phyloP scores from a whole-genome alignment of 2,797 vertebrate genomes.

The Silurus lanzhouensis region DNA sequence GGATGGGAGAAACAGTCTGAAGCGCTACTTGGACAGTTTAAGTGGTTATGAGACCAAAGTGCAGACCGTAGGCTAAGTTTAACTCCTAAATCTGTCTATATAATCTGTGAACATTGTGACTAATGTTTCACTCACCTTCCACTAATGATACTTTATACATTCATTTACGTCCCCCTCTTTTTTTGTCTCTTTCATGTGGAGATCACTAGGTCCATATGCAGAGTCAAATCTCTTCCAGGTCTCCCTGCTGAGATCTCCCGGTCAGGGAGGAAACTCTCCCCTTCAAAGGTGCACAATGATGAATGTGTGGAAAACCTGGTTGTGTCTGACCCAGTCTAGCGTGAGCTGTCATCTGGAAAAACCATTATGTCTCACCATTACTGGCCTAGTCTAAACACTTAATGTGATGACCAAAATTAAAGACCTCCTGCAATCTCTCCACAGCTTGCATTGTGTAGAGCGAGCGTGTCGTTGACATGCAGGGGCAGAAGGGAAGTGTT shows the following conservation, averaged over 20 bases:
- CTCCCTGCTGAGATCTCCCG: constrained; percentile 24
- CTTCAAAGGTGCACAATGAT: constrained; percentile 48
- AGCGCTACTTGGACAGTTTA: neutral
- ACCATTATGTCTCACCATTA: constrained; percentile 28
- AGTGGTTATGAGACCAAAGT: neutral
- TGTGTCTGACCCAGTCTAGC: constrained; percentile 17
- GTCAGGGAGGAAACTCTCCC: constrained; percentile 42
- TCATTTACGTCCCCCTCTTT: neutral
- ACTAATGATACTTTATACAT: neutral
- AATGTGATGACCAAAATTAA: constrained; percentile 36
- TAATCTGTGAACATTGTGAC: neutral
- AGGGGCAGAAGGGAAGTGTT: constrained; percentile 16
- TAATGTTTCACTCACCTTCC: neutral
- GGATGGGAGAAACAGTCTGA: neutral
- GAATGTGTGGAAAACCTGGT: constrained; percentile 38
- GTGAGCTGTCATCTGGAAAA: constrained; percentile 47
- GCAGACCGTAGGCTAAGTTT: neutral
- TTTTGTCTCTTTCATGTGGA: constrained; percentile 26
- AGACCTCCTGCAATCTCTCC: constrained; percentile 10
- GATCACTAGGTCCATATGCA: constrained; percentile 18
- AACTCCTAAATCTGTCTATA: neutral
- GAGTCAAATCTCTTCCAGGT: constrained; percentile 31
- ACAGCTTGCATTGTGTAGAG: neutral
- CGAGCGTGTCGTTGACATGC: constrained; percentile 10
- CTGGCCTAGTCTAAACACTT: constrained; percentile 37